Percentiles rank a stretch among this genome's conserved stretches.
phyloP scores from a whole-genome alignment of 2,888 invertebrate genomes.

The Pycnomerus fuliginosus region DNA sequence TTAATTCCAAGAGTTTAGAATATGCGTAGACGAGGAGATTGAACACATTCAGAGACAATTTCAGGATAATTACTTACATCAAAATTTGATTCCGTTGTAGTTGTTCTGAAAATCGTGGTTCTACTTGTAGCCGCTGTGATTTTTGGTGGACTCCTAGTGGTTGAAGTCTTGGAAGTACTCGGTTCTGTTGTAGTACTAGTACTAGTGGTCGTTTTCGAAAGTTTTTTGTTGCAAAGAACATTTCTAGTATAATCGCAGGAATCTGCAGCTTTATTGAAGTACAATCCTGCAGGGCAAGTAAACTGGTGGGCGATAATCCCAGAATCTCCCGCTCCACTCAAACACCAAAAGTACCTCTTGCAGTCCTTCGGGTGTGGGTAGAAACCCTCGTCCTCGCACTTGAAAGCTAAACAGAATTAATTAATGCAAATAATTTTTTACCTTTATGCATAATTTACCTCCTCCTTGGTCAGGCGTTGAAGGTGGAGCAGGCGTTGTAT shows the following conservation, averaged over 20 bases:
- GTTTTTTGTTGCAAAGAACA: conserved; percentile 73
- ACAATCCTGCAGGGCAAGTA: conserved; percentile 84
- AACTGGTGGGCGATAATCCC: conserved; percentile 91
- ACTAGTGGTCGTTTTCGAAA: conserved; percentile 54
- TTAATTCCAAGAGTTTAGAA: too few species aligned
- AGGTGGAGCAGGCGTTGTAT: conserved; percentile 77
- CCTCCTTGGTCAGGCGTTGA: conserved; percentile 88
- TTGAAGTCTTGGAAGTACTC: conserved; percentile 54
- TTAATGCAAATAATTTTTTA: not conserved
- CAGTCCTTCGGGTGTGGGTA: conserved; percentile 90
- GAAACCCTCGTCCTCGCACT: conserved; percentile 91
- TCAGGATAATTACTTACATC: conserved; percentile 14
- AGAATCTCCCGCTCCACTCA: conserved; percentile 84
- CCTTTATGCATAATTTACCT: conserved; percentile 55
- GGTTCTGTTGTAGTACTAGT: conserved; percentile 54
- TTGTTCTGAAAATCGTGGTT: conserved; percentile 39
- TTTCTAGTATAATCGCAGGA: conserved; percentile 91
- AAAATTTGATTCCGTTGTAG: conserved; percentile 45
- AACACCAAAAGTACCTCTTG: conserved; percentile 93
- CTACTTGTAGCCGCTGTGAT: conserved; percentile 51
- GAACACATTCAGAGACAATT: not conserved
- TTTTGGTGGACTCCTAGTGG: conserved; percentile 44
- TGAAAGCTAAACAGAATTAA: conserved; percentile 66
- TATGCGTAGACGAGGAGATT: too few species aligned
- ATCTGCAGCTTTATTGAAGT: conserved; percentile 88